Evolutionary conservation across 2,797 vertebrate genomes (phyloP).

Genomic region (Pipistrellus pygmaeus): DNA sequence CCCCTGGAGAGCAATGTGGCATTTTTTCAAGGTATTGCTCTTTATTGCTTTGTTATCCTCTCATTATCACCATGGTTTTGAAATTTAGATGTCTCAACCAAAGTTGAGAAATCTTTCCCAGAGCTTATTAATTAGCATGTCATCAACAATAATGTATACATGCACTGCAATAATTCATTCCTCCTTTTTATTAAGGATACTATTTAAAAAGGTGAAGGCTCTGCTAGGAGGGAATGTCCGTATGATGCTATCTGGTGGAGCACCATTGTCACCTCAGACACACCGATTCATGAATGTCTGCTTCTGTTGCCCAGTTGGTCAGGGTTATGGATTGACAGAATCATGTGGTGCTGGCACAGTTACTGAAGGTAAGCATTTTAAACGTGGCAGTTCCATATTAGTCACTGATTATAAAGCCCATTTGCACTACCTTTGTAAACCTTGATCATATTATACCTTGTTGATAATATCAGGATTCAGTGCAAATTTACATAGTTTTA

Average conservation of each 20-base stretch:
- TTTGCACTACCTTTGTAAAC: constrained; percentile 36
- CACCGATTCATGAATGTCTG: constrained; percentile 99
- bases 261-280: constrained; percentile 94
- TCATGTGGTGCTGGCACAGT: constrained; percentile 98
- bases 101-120: constrained; percentile 31
- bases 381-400: background rate
- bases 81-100: background rate
- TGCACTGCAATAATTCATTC: background rate
- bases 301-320: constrained; percentile 98
- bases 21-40: background rate
- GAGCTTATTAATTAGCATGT: background rate
- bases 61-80: constrained; percentile 22
- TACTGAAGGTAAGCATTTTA: constrained; percentile 91
- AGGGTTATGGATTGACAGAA: constrained; percentile 98
- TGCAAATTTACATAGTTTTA: constrained; percentile 16
- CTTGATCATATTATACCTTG: background rate
- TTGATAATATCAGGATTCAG: background rate
- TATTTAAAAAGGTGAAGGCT: constrained; percentile 96
- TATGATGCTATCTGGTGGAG: constrained; percentile 99
- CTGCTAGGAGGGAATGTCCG: constrained; percentile 95
- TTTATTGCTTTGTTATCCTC: constrained; percentile 10
- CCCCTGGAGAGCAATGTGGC: background rate
- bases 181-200: constrained; percentile 87
- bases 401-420: background rate
- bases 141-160: background rate